Evolutionary conservation across 2,797 vertebrate genomes (phyloP).

Genomic region (Alauda arvensis): DNA sequence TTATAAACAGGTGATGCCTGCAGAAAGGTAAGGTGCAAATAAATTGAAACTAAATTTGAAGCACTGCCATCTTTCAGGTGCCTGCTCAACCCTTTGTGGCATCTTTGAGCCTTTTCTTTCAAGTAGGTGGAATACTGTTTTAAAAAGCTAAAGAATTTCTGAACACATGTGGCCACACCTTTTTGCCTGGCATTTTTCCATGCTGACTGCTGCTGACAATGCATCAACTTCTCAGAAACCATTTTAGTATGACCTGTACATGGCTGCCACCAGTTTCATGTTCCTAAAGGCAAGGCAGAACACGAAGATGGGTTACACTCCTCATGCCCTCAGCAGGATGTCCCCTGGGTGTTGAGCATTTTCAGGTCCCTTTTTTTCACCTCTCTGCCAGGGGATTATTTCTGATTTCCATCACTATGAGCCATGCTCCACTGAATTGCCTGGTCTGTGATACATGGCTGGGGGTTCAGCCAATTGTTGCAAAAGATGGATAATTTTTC

Average conservation of each 20-base stretch:
- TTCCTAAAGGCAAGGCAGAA: not conserved
- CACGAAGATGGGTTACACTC: not conserved
- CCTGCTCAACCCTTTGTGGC: fast-evolving
- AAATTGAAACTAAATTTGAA: not conserved
- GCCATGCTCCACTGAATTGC: not conserved
- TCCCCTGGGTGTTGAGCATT: not conserved
- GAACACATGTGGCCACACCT: not conserved
- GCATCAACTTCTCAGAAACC: not conserved
- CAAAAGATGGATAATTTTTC: not conserved
- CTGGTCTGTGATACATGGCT: not conserved
- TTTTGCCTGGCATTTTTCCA: not conserved
- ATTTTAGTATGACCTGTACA: not conserved
- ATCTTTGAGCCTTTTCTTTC: not conserved
- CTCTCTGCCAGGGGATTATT: not conserved
- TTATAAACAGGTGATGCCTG: not conserved
- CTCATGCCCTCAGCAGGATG: not conserved
- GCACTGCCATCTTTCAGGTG: not conserved
- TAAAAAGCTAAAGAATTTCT: not conserved
- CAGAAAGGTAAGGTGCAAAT: not conserved
- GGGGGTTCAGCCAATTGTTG: not conserved
- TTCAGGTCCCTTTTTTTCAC: not conserved
- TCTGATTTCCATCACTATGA: not conserved
- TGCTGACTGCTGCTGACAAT: not conserved
- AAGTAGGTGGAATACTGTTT: not conserved
- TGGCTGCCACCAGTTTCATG: not conserved